Base-by-base conservation (phyloP, 2,888 invertebrate genomes). In the Laothoe populi region DNA sequence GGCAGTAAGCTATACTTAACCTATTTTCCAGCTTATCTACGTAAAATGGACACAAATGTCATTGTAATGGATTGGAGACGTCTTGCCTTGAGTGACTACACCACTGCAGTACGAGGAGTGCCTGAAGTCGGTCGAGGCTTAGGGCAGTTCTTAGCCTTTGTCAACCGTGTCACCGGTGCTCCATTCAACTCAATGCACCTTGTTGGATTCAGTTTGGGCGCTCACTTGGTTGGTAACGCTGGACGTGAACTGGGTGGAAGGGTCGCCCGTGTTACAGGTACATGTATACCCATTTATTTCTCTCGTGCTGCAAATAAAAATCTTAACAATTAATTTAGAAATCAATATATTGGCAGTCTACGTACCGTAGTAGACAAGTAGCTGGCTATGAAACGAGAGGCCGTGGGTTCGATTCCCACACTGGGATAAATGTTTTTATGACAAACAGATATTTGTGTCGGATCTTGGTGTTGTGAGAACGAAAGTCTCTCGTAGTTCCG, bases 201-300 rank as follows among this genome's bases (percentile, higher is more conserved):
- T n/a, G 72, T 90, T 8, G 93, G 93, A n/a, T 90, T 93, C 72
- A 92, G 93, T 69, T 78, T 93, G 61, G 93, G 93, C 0, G 87
- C 90, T 59, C 93, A 93, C 66, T 63, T 93, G 0, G 92, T 84
- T 19, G 91, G 89, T 4, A 86, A 83, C 21, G 88, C 90, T 63
- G 92, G 90, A 0, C 79, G 86, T 24, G 77, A 80, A 64, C 65
- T 87, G 1, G 72, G 79, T 0, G 88, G 92, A 10, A 79, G 79
- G 72, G 82, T 71, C 46, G 85, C 85, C 4, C 84, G 90, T 63
- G 73, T 92, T 4, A 89, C 90, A 67, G 90, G 92, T 90, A 10
- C 24, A n/a, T n/a, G 10, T 11, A 0, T 24, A n/a, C 45, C 23
- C 49, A 0, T 57, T 64, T 21, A 21, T 7, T 40, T 4, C n/a